phyloP scores from a whole-genome alignment of 2,888 invertebrate genomes.

The Drosophila colorata region DNA sequence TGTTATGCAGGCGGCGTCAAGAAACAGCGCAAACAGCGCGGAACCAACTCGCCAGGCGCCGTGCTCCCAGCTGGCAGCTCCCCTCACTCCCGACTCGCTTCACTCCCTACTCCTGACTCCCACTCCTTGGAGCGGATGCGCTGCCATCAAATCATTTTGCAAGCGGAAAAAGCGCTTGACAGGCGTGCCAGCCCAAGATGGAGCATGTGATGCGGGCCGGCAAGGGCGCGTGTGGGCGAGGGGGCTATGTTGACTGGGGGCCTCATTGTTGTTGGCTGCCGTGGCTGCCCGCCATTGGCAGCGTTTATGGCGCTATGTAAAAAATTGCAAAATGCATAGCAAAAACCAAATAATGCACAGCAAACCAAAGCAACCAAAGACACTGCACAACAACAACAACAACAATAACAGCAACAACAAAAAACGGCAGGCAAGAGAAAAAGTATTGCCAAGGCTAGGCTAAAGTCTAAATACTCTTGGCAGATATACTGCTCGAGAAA shows the following conservation, averaged over 20 bases:
- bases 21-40: slow-evolving; percentile 54
- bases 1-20: slow-evolving; percentile 57
- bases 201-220: slow-evolving; percentile 32
- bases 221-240: not conserved
- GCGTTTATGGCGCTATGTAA: slow-evolving; percentile 65
- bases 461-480: slow-evolving; percentile 4
- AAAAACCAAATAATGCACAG: slow-evolving; percentile 67
- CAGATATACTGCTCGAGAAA: too few relatives aligned
- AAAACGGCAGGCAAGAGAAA: slow-evolving; percentile 9
- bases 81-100: too few relatives aligned
- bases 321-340: slow-evolving; percentile 68
- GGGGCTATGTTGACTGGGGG: not conserved
- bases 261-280: slow-evolving; percentile 55
- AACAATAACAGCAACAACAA: slow-evolving; percentile 15
- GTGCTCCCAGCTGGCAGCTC: too few relatives aligned
- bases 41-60: slow-evolving; percentile 27
- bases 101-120: slow-evolving; percentile 19
- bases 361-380: slow-evolving; percentile 44
- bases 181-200: slow-evolving; percentile 50
- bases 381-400: slow-evolving; percentile 17
- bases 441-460: not conserved
- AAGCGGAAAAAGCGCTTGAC: slow-evolving; percentile 80
- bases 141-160: slow-evolving; percentile 83
- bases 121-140: slow-evolving; percentile 69
- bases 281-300: slow-evolving; percentile 57